A percentile compares a stretch with the other conserved stretches of the same genome.
These are phyloP conservation scores for Hemistola chrysoprasaria DNA, from an alignment of 2,888 invertebrate genomes.

Conservation along the genomic window DNA sequence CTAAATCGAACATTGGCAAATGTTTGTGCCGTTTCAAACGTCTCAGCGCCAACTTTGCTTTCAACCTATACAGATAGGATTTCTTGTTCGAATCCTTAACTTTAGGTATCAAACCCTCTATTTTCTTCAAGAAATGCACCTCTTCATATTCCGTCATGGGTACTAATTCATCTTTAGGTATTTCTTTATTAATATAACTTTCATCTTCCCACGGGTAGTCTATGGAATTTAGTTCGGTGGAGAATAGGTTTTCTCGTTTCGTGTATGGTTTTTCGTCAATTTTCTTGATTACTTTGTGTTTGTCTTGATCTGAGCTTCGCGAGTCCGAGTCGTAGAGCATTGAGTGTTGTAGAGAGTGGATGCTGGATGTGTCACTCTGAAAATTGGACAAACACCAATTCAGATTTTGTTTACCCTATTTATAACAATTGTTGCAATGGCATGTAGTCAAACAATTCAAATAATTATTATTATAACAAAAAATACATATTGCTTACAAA, in stretches of 20 bases:
- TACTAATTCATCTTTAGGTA: constrained; percentile 42
- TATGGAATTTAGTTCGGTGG: constrained; percentile 52
- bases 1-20: constrained; percentile 68
- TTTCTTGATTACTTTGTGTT: constrained; percentile 7
- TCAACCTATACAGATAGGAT: constrained; percentile 49
- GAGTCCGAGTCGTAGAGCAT: constrained; percentile 62
- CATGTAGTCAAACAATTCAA: no score
- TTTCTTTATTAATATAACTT: constrained; percentile 5
- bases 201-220: constrained; percentile 61
- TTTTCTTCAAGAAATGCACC: constrained; percentile 66
- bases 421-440: no score
- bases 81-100: constrained; percentile 53
- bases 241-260: constrained; percentile 56
- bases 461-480: no score
- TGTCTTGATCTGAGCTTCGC: constrained; percentile 46
- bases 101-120: constrained; percentile 59
- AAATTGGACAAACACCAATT: constrained; percentile 7
- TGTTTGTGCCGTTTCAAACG: constrained; percentile 69
- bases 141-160: constrained; percentile 69
- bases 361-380: constrained; percentile 68
- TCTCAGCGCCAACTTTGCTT: constrained; percentile 61
- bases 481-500: no score
- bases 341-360: constrained; percentile 52
- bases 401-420: no score
- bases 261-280: constrained; percentile 12